These are phyloP conservation scores for Gracilinanus agilis DNA, from an alignment of 2,113 vertebrate species.

Conservation along the genomic window DNA sequence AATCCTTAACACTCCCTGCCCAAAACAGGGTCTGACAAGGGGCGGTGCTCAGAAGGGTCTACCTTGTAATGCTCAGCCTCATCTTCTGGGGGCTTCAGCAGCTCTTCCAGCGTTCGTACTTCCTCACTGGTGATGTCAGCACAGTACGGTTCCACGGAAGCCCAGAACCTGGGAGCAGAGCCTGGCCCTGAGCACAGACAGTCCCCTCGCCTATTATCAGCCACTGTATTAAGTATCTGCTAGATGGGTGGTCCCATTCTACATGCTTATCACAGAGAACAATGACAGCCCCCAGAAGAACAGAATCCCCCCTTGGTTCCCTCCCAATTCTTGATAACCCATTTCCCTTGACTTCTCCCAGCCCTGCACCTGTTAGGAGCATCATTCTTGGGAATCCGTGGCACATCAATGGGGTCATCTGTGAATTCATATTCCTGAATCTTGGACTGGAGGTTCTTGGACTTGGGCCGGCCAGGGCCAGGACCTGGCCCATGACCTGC, in stretches of 20 bases:
- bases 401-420: constrained; percentile 96
- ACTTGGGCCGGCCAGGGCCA: constrained; percentile 95
- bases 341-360: not conserved
- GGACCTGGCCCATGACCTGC: constrained; percentile 92
- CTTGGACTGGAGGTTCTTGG: constrained; percentile 96
- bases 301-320: not conserved
- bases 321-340: not conserved
- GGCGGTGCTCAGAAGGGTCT: constrained; percentile 37
- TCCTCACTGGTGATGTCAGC: constrained; percentile 98
- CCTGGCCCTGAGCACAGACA: constrained; percentile 15
- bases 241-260: not conserved
- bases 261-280: constrained; percentile 5
- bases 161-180: constrained; percentile 92
- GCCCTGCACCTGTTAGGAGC: constrained; percentile 94
- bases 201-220: not conserved
- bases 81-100: constrained; percentile 95
- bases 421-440: constrained; percentile 97
- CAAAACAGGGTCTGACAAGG: not conserved
- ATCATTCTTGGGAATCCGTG: constrained; percentile 98
- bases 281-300: not conserved
- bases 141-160: constrained; percentile 97
- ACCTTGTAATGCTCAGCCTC: constrained; percentile 99
- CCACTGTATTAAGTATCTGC: not conserved
- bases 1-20: not conserved
- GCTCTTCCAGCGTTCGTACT: constrained; percentile 94